These are phyloP conservation scores for Dasypus novemcinctus DNA, from an alignment of 2,113 vertebrate species.

Conservation along the genomic window DNA sequence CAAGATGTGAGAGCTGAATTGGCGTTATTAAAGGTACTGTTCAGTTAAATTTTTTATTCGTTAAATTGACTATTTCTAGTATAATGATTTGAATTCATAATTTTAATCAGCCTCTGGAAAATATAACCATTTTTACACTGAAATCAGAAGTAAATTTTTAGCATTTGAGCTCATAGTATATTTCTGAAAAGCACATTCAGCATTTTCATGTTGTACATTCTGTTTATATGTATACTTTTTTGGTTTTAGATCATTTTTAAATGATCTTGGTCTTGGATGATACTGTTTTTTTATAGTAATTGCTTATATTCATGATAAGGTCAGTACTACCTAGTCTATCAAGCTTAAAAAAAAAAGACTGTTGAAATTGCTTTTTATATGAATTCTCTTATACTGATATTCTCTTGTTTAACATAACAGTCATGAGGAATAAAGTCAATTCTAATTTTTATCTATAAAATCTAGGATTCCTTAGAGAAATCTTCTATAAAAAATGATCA, in stretches of 20 bases:
- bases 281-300: not conserved
- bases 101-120: not conserved
- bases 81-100: slow-evolving; percentile 11
- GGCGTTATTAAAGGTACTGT: slow-evolving; percentile 87
- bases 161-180: not conserved
- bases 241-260: slow-evolving; percentile 29
- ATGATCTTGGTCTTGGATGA: slow-evolving; percentile 13
- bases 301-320: not conserved
- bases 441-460: slow-evolving; percentile 65
- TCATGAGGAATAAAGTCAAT: slow-evolving; percentile 35
- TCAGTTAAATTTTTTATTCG: slow-evolving; percentile 45
- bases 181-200: slow-evolving; percentile 10
- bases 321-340: not conserved
- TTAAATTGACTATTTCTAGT: not conserved
- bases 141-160: slow-evolving; percentile 25
- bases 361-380: not conserved
- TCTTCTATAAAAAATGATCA: slow-evolving; percentile 81
- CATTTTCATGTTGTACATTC: not conserved
- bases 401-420: slow-evolving; percentile 3
- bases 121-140: not conserved
- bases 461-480: slow-evolving; percentile 83
- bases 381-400: slow-evolving; percentile 28
- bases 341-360: not conserved
- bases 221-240: not conserved
- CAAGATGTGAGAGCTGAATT: slow-evolving; percentile 87